These are phyloP conservation scores for Gerris buenoi DNA, from an alignment of 1,140 invertebrate species.

Conservation along the genomic window DNA sequence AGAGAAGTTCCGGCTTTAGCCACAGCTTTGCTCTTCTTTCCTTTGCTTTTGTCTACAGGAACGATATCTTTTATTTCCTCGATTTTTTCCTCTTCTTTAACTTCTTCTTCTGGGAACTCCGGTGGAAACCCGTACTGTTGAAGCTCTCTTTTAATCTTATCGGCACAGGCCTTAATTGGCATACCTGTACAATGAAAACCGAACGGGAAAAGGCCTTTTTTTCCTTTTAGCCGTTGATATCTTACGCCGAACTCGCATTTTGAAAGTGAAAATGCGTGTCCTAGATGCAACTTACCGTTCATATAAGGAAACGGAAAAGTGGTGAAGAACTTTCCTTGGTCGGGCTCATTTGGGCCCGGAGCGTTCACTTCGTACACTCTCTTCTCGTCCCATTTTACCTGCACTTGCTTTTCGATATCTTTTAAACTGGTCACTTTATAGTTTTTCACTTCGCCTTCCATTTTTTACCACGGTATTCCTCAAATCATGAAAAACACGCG, in stretches of 20 bases:
- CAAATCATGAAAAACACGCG: no score
- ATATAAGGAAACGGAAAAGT: conserved; percentile 99
- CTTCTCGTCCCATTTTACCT: conserved; percentile 62
- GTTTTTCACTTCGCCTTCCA: conserved; percentile 2
- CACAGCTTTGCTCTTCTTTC: conserved; percentile 96
- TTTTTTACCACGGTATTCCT: no score
- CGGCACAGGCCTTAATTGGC: conserved; percentile 93
- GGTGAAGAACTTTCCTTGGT: conserved; percentile 59
- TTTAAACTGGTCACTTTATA: conserved; percentile 34
- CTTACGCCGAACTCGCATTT: conserved; percentile 95
- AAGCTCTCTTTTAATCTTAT: conserved; percentile 91
- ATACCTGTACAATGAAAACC: conserved; percentile 97
- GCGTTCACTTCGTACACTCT: conserved; percentile 71
- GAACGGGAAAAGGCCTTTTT: conserved; percentile 89
- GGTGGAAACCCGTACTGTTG: conserved; percentile 86
- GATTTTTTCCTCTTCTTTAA: conserved; percentile 28
- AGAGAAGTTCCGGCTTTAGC: conserved; percentile 80
- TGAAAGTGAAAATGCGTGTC: conserved; percentile 92
- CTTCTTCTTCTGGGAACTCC: conserved; percentile 56
- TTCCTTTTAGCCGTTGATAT: conserved; percentile 80
- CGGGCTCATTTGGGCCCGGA: conserved; percentile 38
- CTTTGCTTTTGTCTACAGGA: conserved; percentile 89
- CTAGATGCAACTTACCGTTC: conserved; percentile 95
- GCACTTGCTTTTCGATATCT: conserved; percentile 71
- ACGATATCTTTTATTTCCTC: conserved; percentile 39